Conservation (phyloP, 2,888 invertebrate species). For the Eurytoma californica region DNA sequence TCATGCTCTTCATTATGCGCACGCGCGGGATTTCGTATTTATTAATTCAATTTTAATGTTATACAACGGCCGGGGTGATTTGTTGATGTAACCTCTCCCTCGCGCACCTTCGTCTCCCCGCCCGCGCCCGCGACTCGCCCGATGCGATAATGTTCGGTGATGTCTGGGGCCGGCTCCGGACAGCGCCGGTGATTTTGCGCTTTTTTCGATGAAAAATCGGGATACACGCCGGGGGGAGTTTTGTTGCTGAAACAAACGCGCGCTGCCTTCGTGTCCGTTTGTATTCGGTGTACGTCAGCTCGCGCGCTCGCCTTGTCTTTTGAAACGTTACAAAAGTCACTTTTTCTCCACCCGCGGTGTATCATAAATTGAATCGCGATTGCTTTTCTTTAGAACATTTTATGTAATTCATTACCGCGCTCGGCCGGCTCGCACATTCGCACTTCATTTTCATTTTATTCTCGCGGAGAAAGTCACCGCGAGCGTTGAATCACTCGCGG, state of each 20-base stretch:
- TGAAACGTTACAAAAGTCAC: no score
- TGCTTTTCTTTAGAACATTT: no score
- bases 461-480: no score
- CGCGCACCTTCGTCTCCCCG: background rate
- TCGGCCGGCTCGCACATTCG: no score
- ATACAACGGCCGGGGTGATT: slow-evolving; percentile 29
- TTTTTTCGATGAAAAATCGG: slow-evolving; percentile 1
- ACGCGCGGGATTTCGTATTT: slow-evolving; percentile 22
- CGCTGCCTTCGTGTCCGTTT: no score
- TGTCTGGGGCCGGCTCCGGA: background rate
- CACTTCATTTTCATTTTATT: no score
- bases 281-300: no score
- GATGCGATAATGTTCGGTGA: slow-evolving; percentile 7
- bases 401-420: no score
- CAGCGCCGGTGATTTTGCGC: slow-evolving; percentile 25
- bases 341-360: no score
- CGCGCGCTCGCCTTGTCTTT: no score
- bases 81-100: background rate
- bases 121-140: background rate
- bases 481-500: background rate
- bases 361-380: no score
- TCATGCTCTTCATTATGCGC: slow-evolving; percentile 29
- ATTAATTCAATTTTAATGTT: slow-evolving; percentile 51
- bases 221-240: background rate
- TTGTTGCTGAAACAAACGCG: no score